Conservation (phyloP, 2,113 vertebrate genomes). For the Myiopsitta monachus region DNA sequence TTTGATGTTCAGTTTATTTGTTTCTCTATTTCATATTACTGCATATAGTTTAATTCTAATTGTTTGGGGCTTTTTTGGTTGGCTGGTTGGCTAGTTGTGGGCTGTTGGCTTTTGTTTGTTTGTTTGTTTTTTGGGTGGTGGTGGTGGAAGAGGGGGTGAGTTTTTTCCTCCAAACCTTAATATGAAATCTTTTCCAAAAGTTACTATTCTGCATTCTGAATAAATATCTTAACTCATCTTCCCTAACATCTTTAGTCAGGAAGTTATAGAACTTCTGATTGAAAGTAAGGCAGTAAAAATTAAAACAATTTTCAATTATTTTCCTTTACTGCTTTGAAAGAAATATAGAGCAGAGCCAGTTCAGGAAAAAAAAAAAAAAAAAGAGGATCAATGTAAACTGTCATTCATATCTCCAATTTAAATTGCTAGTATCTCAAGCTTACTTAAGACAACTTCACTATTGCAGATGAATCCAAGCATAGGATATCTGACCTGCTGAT, state of each 20-base stretch:
- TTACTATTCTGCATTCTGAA: not conserved
- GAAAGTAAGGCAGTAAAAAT: not conserved
- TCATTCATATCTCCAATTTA: not conserved
- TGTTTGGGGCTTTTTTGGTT: not conserved
- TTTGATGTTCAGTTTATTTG: not conserved
- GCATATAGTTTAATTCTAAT: not conserved
- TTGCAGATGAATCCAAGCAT: not conserved
- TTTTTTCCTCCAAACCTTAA: not conserved
- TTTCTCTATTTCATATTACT: not conserved
- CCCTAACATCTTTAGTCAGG: not conserved
- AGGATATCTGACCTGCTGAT: not conserved
- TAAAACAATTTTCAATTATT: not conserved
- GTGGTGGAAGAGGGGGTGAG: too few species aligned
- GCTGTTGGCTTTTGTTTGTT: not conserved
- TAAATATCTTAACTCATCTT: not conserved
- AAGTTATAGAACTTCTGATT: not conserved
- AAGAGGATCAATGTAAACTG: not conserved
- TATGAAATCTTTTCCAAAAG: not conserved
- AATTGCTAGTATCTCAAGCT: not conserved
- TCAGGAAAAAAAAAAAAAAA: not conserved
- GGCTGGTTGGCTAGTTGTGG: not conserved
- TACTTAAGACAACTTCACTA: not conserved
- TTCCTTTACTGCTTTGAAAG: not conserved
- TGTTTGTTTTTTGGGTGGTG: not conserved
- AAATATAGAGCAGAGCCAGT: not conserved